phyloP scores from a whole-genome alignment of 2,113 vertebrate genomes.

The Corvus cornix region DNA sequence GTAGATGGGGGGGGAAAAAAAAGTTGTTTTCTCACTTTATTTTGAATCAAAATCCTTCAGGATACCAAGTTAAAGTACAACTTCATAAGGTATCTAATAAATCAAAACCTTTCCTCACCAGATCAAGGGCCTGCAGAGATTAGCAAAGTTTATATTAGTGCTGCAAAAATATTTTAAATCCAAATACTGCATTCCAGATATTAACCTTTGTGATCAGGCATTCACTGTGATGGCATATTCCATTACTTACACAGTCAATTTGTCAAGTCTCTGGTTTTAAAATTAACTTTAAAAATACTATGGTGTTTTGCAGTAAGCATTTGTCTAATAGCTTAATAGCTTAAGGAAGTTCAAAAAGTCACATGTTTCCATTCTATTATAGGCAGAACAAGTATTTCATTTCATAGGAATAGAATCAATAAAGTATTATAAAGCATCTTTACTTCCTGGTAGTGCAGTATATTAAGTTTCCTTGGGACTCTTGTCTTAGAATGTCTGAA shows the following conservation, averaged over 20 bases:
- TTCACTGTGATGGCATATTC: constrained; percentile 41
- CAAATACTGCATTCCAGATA: constrained; percentile 65
- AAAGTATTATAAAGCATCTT: neutral
- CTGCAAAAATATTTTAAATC: constrained; percentile 70
- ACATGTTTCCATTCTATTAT: constrained; percentile 33
- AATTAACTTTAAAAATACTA: neutral
- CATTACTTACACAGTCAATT: constrained; percentile 61
- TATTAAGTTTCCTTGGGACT: neutral
- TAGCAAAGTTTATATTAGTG: constrained; percentile 52
- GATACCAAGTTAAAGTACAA: constrained; percentile 45
- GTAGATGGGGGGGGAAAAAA: neutral
- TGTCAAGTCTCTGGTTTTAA: constrained; percentile 43
- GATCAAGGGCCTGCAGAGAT: constrained; percentile 47
- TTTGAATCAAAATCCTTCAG: constrained; percentile 2
- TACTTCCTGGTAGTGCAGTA: neutral
- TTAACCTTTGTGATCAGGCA: constrained; percentile 61
- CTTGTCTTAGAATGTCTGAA: neutral
- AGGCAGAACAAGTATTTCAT: constrained; percentile 16
- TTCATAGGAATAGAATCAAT: constrained; percentile 42
- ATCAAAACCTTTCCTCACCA: constrained; percentile 43
- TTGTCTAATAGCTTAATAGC: constrained; percentile 46
- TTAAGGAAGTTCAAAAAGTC: constrained; percentile 62
- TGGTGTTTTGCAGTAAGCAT: constrained; percentile 54
- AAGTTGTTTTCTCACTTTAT: neutral
- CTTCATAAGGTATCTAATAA: neutral